Evolutionary conservation across 2,888 invertebrate species (phyloP).

Genomic region (Aphidius colemani): DNA sequence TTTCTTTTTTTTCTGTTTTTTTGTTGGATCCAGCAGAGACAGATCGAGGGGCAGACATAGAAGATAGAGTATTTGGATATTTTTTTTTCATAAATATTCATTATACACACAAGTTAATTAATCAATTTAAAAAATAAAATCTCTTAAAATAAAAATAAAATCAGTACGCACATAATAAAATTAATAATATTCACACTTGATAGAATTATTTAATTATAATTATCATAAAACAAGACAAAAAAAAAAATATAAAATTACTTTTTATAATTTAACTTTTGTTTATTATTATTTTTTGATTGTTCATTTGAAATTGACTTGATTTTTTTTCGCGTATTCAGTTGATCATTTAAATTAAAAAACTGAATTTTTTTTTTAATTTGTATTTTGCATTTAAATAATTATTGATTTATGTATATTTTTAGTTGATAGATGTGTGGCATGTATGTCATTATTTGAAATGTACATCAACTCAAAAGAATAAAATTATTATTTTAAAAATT

Average conservation of each 20-base stretch:
- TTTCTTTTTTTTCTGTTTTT: constrained; percentile 39
- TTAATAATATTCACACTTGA: too few relatives aligned
- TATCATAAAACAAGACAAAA: neutral
- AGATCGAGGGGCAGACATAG: constrained; percentile 57
- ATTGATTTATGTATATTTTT: too few relatives aligned
- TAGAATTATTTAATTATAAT: neutral
- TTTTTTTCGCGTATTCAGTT: too few relatives aligned
- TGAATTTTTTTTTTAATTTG: too few relatives aligned
- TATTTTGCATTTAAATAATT: too few relatives aligned
- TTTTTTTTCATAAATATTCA: too few relatives aligned
- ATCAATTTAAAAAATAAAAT: too few relatives aligned
- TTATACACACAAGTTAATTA: too few relatives aligned
- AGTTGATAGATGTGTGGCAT: constrained; percentile 28
- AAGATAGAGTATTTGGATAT: constrained; percentile 45
- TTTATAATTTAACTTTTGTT: neutral
- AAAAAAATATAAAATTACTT: constrained; percentile 1
- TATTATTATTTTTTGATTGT: constrained; percentile 13
- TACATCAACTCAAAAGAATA: neutral
- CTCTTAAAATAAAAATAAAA: too few relatives aligned
- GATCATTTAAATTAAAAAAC: too few relatives aligned
- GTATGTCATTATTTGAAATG: constrained; percentile 22
- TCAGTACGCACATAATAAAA: too few relatives aligned
- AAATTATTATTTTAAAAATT: neutral
- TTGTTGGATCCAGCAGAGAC: constrained; percentile 54
- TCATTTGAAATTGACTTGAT: constrained; percentile 7